Evolutionary conservation across 2,113 vertebrate genomes (phyloP), one percentile per base, ranked within the genome.

Genomic region (Leiothrix lutea): DNA sequence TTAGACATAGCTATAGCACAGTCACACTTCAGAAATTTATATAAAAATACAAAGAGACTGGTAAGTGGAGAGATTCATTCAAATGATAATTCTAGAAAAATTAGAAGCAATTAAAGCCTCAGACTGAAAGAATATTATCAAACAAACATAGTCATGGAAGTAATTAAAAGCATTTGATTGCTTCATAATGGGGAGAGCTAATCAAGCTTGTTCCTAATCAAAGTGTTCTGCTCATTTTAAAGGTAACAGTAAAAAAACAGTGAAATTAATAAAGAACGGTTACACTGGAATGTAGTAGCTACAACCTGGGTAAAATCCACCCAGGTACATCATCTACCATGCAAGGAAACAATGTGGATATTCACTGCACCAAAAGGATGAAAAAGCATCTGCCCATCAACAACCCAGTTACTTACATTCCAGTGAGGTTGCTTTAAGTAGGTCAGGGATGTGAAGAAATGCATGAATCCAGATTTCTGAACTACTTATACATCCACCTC

Each of bases 101-200:
- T 90, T 18, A 94, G 61, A 83, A 81, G 64, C 75, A 94, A 96
- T 94, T 95, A 96, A 84, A 96, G 60, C 29, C 45, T 69, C 58
- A 24, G 6, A 79, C 54, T 97, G 94, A 75, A 96, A 93, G 93
- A 94, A 65, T 91, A 94, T 88, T 94, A 97, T 70, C 72, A 92
- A 97, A 91, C 91, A 95, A 97, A 94, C 47, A 75, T 45, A 91
- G 64, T 90, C 88, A 88, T 91, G 74, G 48, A 95, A 96, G 51
- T 92, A 97, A 95, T 97, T 95, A 95, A 96, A 95, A 82, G 44
- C 29, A 79, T 95, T 95, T 97, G 90, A 95, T 92, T 88, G 80
- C 92, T 97, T 93, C 75, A 85, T 92, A 95, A 93, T 88, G 48
- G 78, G 45, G 24, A 92, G 23, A 95, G 72, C 61, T 94, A 96